Evolutionary conservation across 2,888 invertebrate genomes (phyloP).

Genomic region (Carabus problematicus): DNA sequence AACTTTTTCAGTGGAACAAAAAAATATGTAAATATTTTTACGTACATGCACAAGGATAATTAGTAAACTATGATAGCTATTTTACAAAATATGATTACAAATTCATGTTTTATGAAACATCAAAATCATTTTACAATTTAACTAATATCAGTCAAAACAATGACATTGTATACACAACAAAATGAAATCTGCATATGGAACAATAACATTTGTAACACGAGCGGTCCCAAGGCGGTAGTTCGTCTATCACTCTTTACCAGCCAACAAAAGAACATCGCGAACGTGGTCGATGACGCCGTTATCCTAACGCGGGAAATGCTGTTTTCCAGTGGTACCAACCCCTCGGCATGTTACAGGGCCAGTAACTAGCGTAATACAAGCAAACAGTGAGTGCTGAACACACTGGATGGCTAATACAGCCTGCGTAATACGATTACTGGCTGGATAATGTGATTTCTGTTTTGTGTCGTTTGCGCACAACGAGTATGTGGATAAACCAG

Average conservation of each 20-base stretch:
- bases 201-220: constrained; percentile 4
- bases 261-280: background rate
- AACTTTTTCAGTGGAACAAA: constrained; percentile 16
- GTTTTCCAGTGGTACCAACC: background rate
- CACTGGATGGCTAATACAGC: constrained; percentile 47
- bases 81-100: no score
- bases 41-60: no score
- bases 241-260: background rate
- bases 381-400: constrained; percentile 22
- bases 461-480: constrained; percentile 51
- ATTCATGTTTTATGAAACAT: no score
- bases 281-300: constrained; percentile 18
- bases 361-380: constrained; percentile 1
- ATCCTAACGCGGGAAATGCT: background rate
- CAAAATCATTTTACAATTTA: no score
- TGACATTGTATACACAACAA: background rate
- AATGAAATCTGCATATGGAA: background rate
- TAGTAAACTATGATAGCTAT: no score
- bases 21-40: no score
- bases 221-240: constrained; percentile 12
- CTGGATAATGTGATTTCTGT: constrained; percentile 54
- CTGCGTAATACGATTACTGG: constrained; percentile 48
- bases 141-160: no score
- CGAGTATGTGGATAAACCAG: constrained; percentile 45
- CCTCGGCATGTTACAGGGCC: background rate